Evolutionary conservation across 2,888 invertebrate species (phyloP).

Genomic region (Melinaea marsaeus): DNA sequence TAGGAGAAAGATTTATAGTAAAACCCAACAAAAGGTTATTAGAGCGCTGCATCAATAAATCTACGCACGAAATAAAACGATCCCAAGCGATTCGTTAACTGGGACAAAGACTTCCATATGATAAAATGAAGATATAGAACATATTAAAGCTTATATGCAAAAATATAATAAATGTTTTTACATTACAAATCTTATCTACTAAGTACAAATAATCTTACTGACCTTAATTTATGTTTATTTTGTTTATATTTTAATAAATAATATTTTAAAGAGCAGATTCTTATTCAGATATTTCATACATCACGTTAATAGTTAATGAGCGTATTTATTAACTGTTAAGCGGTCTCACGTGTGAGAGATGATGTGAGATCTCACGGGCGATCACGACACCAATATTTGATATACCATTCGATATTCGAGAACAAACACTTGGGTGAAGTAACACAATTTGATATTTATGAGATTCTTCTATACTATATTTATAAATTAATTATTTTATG

Average conservation of each 20-base stretch:
- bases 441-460: not conserved
- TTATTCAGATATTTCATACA: not conserved
- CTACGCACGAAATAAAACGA: constrained; percentile 73
- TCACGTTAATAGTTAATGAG: not conserved
- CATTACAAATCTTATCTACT: too few relatives aligned
- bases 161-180: not conserved
- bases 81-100: constrained; percentile 68
- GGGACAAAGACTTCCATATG: constrained; percentile 68
- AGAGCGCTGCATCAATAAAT: constrained; percentile 69
- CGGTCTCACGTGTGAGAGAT: not conserved
- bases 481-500: not conserved
- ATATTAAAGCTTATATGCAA: constrained; percentile 10
- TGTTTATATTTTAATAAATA: not conserved
- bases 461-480: not conserved
- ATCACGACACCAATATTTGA: constrained; percentile 1
- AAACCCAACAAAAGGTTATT: constrained; percentile 70
- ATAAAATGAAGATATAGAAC: constrained; percentile 58
- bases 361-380: not conserved
- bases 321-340: not conserved
- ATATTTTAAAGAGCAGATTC: not conserved
- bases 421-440: not conserved
- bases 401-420: not conserved
- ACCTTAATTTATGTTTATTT: not conserved
- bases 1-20: constrained; percentile 72
- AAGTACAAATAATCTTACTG: too few relatives aligned